Conservation (phyloP, 2,113 vertebrate genomes). For the Zosterops japonicus region DNA sequence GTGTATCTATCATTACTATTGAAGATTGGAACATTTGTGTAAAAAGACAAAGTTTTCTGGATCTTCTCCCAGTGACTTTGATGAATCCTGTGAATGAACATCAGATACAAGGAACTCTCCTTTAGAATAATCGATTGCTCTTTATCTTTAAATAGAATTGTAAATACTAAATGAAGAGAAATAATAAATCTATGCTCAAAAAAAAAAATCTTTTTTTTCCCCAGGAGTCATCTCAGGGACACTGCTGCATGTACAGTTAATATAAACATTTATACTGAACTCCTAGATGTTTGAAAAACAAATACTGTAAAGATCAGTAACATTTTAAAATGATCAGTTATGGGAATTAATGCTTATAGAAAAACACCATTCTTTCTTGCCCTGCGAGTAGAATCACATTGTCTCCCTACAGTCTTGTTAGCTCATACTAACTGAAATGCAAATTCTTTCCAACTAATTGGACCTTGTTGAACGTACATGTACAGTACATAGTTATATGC, state of each 20-base stretch:
- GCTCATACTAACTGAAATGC: slow-evolving; percentile 79
- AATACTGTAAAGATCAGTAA: slow-evolving; percentile 76
- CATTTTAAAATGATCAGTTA: slow-evolving; percentile 71
- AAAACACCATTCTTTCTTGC: slow-evolving; percentile 70
- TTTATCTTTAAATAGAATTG: neutral
- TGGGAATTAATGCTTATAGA: slow-evolving; percentile 77
- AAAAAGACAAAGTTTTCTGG: neutral
- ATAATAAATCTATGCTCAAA: neutral
- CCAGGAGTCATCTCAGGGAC: slow-evolving; percentile 18
- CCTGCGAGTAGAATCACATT: slow-evolving; percentile 70
- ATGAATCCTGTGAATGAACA: neutral
- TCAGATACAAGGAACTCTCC: neutral
- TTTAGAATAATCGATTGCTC: neutral
- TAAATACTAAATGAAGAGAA: neutral
- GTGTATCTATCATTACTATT: neutral
- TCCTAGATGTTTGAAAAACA: slow-evolving; percentile 65
- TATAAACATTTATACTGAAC: slow-evolving; percentile 62
- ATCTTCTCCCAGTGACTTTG: neutral
- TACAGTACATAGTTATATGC: slow-evolving; percentile 72
- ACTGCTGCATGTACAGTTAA: slow-evolving; percentile 55
- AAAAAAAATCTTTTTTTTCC: neutral
- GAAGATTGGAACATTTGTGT: neutral
- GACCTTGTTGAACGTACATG: slow-evolving; percentile 74
- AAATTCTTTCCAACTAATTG: slow-evolving; percentile 80
- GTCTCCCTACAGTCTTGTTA: slow-evolving; percentile 80